Percentiles rank a stretch among this genome's conserved stretches.
Conservation (phyloP, 2,113 vertebrate species). For the Rhea pennata region DNA sequence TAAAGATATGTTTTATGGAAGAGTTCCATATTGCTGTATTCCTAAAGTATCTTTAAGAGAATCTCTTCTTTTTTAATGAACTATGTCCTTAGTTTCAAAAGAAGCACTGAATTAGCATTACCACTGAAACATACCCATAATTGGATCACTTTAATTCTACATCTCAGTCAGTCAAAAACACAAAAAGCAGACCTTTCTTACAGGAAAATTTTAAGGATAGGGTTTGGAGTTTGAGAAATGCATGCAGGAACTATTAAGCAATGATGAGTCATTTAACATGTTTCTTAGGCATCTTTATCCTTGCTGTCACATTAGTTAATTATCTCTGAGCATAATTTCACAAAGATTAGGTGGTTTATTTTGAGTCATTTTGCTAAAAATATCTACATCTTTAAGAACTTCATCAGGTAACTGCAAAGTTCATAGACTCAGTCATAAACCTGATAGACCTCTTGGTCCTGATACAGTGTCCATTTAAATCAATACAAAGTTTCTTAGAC, state of each 20-base stretch:
- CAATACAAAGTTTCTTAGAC: background rate
- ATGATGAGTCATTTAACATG: background rate
- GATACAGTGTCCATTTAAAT: background rate
- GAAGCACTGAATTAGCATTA: background rate
- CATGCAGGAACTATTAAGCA: background rate
- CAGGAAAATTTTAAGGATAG: background rate
- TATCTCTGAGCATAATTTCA: background rate
- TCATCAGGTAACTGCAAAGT: background rate
- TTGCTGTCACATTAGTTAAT: background rate
- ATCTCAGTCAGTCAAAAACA: background rate
- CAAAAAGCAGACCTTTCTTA: background rate
- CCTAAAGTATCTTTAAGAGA: background rate
- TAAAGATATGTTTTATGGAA: background rate
- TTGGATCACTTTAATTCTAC: background rate
- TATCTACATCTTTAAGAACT: background rate
- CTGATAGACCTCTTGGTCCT: background rate
- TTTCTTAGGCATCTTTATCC: background rate
- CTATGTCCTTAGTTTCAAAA: background rate
- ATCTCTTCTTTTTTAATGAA: background rate
- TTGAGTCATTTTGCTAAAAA: background rate
- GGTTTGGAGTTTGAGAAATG: background rate
- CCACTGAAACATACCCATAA: background rate
- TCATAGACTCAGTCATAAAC: background rate
- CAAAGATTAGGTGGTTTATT: background rate
- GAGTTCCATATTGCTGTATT: background rate